These are phyloP conservation scores for Chrosomus eos DNA, from an alignment of 2,797 vertebrate genomes.

Conservation along the genomic window DNA sequence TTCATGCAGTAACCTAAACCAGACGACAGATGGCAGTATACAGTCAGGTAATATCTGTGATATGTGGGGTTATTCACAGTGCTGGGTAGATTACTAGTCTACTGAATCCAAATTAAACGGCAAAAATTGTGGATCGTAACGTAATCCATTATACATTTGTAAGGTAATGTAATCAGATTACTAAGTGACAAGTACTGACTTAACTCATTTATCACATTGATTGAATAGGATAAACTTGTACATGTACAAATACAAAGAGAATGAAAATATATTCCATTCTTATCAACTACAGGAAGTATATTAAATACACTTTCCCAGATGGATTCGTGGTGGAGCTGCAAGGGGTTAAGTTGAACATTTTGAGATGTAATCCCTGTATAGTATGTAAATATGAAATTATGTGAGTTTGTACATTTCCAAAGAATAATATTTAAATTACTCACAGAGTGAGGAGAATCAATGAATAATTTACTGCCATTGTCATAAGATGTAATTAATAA, in stretches of 20 bases:
- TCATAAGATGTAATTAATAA: too few species aligned
- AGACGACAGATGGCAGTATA: constrained; percentile 17
- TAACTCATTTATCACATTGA: background rate
- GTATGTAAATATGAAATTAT: background rate
- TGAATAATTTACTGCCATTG: too few species aligned
- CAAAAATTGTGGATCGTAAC: background rate
- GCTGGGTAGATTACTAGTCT: background rate
- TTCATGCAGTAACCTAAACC: background rate
- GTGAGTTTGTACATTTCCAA: background rate
- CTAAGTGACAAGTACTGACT: too few species aligned
- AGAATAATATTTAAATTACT: background rate
- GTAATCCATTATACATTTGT: background rate
- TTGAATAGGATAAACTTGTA: background rate
- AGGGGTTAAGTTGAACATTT: background rate
- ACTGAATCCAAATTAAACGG: background rate
- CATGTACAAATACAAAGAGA: background rate
- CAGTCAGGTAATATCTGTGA: background rate
- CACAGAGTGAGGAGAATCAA: too few species aligned
- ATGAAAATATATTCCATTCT: background rate
- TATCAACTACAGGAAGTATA: background rate
- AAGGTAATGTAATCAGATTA: background rate
- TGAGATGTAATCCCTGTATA: background rate
- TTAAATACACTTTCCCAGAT: background rate
- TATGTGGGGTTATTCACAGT: background rate
- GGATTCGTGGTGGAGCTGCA: background rate